Evolutionary conservation across 2,113 vertebrate genomes (phyloP).

Genomic region (Rhinoderma darwinii): DNA sequence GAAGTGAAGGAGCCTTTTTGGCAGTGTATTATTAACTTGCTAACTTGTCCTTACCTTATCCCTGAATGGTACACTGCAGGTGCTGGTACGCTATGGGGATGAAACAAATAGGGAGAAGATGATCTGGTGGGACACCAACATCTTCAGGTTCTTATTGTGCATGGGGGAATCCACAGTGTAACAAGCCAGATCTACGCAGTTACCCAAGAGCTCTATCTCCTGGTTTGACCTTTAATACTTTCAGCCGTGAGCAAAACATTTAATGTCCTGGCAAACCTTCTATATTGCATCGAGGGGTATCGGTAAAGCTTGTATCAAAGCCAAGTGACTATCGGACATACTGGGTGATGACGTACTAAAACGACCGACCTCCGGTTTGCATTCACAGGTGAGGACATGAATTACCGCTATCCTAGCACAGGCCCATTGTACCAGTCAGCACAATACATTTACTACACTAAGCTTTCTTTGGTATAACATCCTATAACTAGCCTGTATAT

Average conservation of each 20-base stretch:
- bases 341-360: not conserved
- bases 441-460: conserved; percentile 67
- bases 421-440: conserved; percentile 62
- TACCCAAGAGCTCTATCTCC: too few relatives aligned
- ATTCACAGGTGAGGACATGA: not conserved
- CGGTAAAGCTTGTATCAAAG: too few relatives aligned
- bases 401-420: conserved; percentile 52
- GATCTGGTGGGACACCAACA: not conserved
- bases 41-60: not conserved
- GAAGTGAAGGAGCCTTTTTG: not conserved
- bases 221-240: not conserved
- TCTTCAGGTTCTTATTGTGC: not conserved
- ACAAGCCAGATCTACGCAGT: not conserved
- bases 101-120: not conserved
- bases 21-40: conserved; percentile 24
- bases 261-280: not conserved
- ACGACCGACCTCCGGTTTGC: not conserved
- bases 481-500: conserved; percentile 71
- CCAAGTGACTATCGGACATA: not conserved
- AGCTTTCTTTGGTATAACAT: conserved; percentile 84
- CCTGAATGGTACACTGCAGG: conserved; percentile 30
- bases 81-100: conserved; percentile 21
- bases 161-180: conserved; percentile 4
- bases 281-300: not conserved
- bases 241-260: not conserved